Percentiles rank a stretch among this genome's conserved stretches.
These are phyloP conservation scores for Antennarius striatus DNA, from an alignment of 2,113 vertebrate species.

Conservation along the genomic window DNA sequence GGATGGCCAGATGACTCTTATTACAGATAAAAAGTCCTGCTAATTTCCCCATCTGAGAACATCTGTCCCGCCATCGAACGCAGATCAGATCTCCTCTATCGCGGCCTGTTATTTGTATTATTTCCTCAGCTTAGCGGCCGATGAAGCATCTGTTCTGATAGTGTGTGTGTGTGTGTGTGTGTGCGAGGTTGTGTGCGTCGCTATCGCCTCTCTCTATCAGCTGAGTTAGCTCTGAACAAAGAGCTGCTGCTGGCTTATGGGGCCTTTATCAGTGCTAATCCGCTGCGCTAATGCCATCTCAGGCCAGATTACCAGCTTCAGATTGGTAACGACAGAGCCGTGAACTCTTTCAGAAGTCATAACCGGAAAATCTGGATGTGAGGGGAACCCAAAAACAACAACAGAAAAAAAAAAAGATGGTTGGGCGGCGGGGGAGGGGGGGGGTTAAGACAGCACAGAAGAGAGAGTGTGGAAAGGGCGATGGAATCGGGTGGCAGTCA, in stretches of 20 bases:
- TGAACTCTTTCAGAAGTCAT: slow-evolving; percentile 79
- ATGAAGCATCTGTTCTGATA: slow-evolving; percentile 62
- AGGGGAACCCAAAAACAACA: slow-evolving; percentile 19
- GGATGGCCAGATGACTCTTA: slow-evolving; percentile 56
- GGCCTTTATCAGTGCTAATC: slow-evolving; percentile 82
- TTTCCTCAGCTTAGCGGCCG: slow-evolving; percentile 62
- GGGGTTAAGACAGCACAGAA: slow-evolving; percentile 12
- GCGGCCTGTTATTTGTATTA: slow-evolving; percentile 67
- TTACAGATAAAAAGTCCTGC: slow-evolving; percentile 60
- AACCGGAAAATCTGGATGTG: slow-evolving; percentile 69
- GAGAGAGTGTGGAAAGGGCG: slow-evolving; percentile 35
- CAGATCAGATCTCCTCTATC: slow-evolving; percentile 57
- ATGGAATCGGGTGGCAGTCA: slow-evolving; percentile 61
- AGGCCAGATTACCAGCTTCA: slow-evolving; percentile 80
- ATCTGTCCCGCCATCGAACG: slow-evolving; percentile 60
- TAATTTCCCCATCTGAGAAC: slow-evolving; percentile 70
- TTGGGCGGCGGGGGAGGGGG: background rate
- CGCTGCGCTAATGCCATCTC: slow-evolving; percentile 78
- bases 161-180: slow-evolving; percentile 20
- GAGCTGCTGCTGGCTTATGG: slow-evolving; percentile 74
- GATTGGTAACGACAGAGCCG: slow-evolving; percentile 79
- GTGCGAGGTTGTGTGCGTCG: slow-evolving; percentile 23
- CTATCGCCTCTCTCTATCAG: slow-evolving; percentile 69
- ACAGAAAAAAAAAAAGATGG: background rate
- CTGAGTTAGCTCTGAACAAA: slow-evolving; percentile 78